These are phyloP conservation scores for Amphiprion ocellaris DNA, from an alignment of 2,113 vertebrate genomes.

Conservation along the genomic window DNA sequence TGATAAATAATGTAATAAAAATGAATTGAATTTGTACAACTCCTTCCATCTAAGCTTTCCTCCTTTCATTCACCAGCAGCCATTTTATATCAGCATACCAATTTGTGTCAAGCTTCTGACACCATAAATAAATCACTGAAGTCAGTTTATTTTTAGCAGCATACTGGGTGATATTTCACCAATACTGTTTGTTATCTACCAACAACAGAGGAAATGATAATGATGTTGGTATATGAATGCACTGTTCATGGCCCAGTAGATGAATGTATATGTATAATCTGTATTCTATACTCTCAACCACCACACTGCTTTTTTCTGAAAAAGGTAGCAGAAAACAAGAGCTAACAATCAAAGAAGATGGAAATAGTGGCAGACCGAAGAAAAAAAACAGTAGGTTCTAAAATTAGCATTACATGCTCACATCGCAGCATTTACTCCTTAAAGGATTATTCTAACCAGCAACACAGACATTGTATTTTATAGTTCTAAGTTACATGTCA, in stretches of 20 bases:
- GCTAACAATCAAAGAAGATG: conserved; percentile 39
- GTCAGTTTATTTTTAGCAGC: conserved; percentile 44
- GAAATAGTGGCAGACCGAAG: conserved; percentile 51
- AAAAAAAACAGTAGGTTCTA: conserved; percentile 47
- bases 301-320: conserved; percentile 67
- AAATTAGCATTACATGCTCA: conserved; percentile 75
- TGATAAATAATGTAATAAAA: conserved; percentile 57
- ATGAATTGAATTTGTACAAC: conserved; percentile 47
- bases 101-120: conserved; percentile 39
- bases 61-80: conserved; percentile 37
- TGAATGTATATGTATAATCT: conserved; percentile 21
- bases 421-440: conserved; percentile 56
- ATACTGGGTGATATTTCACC: conserved; percentile 37
- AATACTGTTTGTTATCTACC: conserved; percentile 28
- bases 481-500: conserved; percentile 52
- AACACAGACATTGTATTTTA: conserved; percentile 32
- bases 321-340: conserved; percentile 59
- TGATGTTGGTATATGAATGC: conserved; percentile 15
- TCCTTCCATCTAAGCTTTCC: conserved; percentile 27
- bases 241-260: neutral
- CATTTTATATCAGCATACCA: conserved; percentile 37
- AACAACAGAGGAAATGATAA: conserved; percentile 18
- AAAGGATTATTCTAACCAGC: conserved; percentile 53
- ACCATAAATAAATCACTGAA: conserved; percentile 43
- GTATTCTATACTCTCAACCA: conserved; percentile 42